Evolutionary conservation across 1,140 invertebrate genomes (phyloP).

Genomic region (Manduca sexta): DNA sequence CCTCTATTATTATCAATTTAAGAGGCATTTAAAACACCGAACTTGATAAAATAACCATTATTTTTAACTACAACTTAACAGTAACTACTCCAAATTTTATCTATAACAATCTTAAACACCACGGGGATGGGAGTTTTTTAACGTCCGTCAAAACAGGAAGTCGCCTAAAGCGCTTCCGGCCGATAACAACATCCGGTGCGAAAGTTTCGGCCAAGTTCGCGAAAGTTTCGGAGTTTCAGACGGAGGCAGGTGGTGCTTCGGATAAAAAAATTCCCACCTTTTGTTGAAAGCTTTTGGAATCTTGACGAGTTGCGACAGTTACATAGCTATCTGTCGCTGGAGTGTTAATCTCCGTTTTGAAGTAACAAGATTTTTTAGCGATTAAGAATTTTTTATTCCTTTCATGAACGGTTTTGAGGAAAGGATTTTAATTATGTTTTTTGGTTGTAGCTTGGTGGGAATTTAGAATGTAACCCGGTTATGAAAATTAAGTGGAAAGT

Average conservation of each 20-base stretch:
- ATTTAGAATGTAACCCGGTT: too few species aligned
- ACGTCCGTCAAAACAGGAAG: slow-evolving; percentile 66
- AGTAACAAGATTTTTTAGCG: background rate
- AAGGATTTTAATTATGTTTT: too few species aligned
- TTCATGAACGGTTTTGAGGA: too few species aligned
- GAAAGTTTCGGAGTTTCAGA: slow-evolving; percentile 40
- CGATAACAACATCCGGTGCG: slow-evolving; percentile 63
- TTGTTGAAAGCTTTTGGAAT: slow-evolving; percentile 36
- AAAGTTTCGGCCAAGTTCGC: slow-evolving; percentile 37
- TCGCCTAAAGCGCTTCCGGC: slow-evolving; percentile 68
- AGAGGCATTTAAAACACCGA: too few species aligned
- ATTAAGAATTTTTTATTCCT: too few species aligned
- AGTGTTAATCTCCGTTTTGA: slow-evolving; percentile 15
- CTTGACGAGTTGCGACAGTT: slow-evolving; percentile 47
- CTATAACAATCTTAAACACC: slow-evolving; percentile 8
- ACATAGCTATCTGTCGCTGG: slow-evolving; percentile 5
- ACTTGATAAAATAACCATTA: too few species aligned
- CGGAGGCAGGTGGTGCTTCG: slow-evolving; percentile 59
- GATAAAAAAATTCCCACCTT: slow-evolving; percentile 65
- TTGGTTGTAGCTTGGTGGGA: too few species aligned
- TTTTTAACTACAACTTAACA: too few species aligned
- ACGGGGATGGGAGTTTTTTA: slow-evolving; percentile 35
- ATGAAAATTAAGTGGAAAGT: too few species aligned
- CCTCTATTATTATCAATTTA: too few species aligned
- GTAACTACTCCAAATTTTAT: background rate